These are phyloP conservation scores for Sebastes fasciatus DNA, from an alignment of 2,113 vertebrate species.

Conservation along the genomic window DNA sequence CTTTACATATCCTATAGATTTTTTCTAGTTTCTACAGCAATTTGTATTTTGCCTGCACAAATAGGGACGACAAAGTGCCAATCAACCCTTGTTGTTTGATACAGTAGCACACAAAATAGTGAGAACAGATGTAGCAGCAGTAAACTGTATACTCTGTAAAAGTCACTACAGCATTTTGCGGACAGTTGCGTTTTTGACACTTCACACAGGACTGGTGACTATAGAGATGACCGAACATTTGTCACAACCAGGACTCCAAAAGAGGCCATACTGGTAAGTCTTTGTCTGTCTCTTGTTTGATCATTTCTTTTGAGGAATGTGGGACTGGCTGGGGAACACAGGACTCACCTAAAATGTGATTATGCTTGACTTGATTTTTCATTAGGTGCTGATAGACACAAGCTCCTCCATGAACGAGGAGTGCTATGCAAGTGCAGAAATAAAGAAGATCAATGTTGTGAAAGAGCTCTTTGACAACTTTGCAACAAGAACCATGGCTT, in stretches of 20 bases:
- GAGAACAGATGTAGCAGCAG: neutral
- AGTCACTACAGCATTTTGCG: neutral
- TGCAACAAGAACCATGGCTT: slow-evolving; percentile 76
- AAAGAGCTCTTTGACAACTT: slow-evolving; percentile 80
- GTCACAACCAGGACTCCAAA: slow-evolving; percentile 64
- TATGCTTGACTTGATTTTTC: neutral
- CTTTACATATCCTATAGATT: no score
- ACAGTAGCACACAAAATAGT: neutral
- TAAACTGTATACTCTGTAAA: neutral
- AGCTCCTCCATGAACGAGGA: slow-evolving; percentile 73
- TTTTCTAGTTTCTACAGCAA: no score
- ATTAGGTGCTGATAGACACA: slow-evolving; percentile 76
- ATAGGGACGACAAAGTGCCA: no score
- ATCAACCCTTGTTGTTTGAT: no score
- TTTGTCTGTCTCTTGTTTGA: neutral
- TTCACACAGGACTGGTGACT: slow-evolving; percentile 63
- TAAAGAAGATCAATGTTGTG: slow-evolving; percentile 66
- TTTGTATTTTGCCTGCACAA: no score
- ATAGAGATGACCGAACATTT: slow-evolving; percentile 49
- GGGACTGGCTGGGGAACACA: neutral
- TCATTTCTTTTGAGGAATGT: neutral
- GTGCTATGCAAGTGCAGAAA: slow-evolving; percentile 58
- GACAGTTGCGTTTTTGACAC: neutral
- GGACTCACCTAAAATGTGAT: neutral
- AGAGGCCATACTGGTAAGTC: slow-evolving; percentile 76